These are phyloP conservation scores for Gibbula magus DNA, from an alignment of 2,888 invertebrate species.

Conservation along the genomic window DNA sequence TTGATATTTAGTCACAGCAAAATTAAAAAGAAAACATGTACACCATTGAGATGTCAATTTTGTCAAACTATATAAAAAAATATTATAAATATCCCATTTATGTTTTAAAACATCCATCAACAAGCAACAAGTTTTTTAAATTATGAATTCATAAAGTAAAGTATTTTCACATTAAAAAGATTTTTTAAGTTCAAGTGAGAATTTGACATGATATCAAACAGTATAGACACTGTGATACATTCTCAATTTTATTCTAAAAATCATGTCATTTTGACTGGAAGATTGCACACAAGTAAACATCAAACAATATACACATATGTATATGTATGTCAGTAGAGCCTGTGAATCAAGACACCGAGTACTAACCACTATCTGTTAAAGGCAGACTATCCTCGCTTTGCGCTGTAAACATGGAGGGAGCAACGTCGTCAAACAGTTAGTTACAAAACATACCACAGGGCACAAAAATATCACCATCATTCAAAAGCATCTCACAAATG, in stretches of 20 bases:
- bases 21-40: background rate
- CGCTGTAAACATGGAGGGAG: constrained; percentile 32
- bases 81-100: too few species aligned
- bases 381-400: constrained; percentile 46
- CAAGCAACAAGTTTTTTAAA: too few species aligned
- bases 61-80: too few species aligned
- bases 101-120: too few species aligned
- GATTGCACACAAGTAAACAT: constrained; percentile 4
- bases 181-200: too few species aligned
- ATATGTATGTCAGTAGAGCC: background rate
- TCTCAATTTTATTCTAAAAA: background rate
- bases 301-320: constrained; percentile 12
- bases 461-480: background rate
- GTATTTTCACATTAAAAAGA: too few species aligned
- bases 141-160: too few species aligned
- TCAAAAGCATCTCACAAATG: background rate
- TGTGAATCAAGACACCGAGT: constrained; percentile 14
- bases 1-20: background rate
- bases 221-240: too few species aligned
- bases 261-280: background rate
- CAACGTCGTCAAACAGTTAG: background rate
- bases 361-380: constrained; percentile 49
- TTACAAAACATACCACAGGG: background rate
- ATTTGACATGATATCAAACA: too few species aligned
- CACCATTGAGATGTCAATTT: too few species aligned